phyloP scores from a whole-genome alignment of 2,888 invertebrate species.

The Cephus runcator region DNA sequence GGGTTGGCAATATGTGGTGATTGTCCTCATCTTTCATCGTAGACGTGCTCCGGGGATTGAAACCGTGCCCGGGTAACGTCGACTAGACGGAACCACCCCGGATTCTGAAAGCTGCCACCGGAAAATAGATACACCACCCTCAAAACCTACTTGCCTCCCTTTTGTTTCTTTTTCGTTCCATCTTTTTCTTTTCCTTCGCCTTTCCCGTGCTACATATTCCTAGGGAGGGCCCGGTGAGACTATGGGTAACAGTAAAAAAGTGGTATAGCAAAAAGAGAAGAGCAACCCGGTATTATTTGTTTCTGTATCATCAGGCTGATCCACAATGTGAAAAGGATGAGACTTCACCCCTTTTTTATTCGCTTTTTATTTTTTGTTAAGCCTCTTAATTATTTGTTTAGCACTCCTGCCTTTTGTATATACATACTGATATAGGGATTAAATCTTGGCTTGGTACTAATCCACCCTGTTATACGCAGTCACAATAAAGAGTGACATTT shows the following conservation, averaged over 20 bases:
- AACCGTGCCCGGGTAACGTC: conserved; percentile 25
- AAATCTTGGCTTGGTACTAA: background rate
- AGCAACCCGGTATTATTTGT: background rate
- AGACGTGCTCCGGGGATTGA: conserved; percentile 14
- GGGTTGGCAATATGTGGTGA: conserved; percentile 34
- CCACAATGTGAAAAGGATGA: background rate
- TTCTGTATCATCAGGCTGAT: background rate
- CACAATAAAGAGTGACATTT: background rate
- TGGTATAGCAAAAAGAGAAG: background rate
- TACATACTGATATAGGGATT: background rate
- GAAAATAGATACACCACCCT: conserved; percentile 37
- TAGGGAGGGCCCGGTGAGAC: background rate
- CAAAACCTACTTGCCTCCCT: conserved; percentile 23
- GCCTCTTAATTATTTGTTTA: background rate
- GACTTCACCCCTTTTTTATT: background rate
- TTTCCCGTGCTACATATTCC: background rate
- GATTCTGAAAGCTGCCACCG: conserved; percentile 34
- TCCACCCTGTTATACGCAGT: background rate
- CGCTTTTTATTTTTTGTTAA: background rate
- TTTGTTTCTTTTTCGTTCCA: background rate
- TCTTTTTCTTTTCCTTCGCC: background rate
- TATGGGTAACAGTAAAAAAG: background rate
- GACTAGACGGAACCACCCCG: conserved; percentile 34
- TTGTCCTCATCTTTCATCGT: conserved; percentile 44
- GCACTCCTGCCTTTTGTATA: background rate